These are phyloP conservation scores for Limnephilus auricula DNA, from an alignment of 2,888 invertebrate genomes.

Conservation along the genomic window DNA sequence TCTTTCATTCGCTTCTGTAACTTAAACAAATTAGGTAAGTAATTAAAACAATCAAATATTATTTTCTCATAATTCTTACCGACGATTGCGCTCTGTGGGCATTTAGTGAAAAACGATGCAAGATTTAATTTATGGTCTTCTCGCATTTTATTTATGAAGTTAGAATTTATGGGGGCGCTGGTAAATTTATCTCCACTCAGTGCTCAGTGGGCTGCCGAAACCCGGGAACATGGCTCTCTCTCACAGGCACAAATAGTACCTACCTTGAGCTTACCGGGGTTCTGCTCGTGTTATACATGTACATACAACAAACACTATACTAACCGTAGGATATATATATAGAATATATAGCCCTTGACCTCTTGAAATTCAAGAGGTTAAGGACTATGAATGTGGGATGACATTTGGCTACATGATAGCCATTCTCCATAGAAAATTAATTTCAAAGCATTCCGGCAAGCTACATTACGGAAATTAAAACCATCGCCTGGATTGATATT, in stretches of 20 bases:
- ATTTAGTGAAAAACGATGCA: slow-evolving; percentile 63
- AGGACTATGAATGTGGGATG: too few relatives aligned
- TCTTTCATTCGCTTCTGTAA: neutral
- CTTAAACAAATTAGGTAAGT: neutral
- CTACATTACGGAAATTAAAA: too few relatives aligned
- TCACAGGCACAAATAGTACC: neutral
- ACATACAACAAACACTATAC: neutral
- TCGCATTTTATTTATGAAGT: slow-evolving; percentile 60
- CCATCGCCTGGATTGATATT: too few relatives aligned
- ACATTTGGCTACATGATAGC: too few relatives aligned
- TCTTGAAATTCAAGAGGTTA: too few relatives aligned
- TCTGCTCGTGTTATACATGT: neutral
- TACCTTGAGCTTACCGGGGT: neutral
- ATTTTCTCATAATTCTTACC: neutral
- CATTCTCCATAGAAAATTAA: too few relatives aligned
- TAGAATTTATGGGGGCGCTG: slow-evolving; percentile 60
- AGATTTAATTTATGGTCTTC: slow-evolving; percentile 58
- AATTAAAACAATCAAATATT: neutral
- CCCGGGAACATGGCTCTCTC: neutral
- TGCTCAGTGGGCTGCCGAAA: slow-evolving; percentile 58
- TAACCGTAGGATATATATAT: too few relatives aligned
- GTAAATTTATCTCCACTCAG: slow-evolving; percentile 49
- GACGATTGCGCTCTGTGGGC: slow-evolving; percentile 47
- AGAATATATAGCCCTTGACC: too few relatives aligned
- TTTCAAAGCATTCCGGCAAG: too few relatives aligned